Base-by-base conservation (phyloP, 2,888 invertebrate species). In the Charanyca ferruginea region DNA sequence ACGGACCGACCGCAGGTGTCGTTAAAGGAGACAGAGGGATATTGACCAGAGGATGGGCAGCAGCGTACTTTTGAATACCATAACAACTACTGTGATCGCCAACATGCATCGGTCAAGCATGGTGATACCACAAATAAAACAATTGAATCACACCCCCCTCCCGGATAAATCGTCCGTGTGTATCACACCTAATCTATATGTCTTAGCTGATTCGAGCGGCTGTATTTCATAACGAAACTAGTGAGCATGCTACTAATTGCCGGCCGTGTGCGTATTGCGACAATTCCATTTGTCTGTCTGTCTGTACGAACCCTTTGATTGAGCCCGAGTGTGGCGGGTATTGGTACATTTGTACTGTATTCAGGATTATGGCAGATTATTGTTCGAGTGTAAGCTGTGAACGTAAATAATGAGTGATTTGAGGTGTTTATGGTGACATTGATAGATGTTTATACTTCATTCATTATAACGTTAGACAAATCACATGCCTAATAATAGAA, bases 221-320 rank as follows among this genome's bases (percentile, higher is more conserved):
- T 90, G 93, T 94, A 93, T 93, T 93, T 94, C 94, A 94, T 93
- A 94, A 93, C 89, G 92, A 79, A 88, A 88, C 87, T 89, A 86
- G 85, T 86, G 89, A 87, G 87, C 86, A 83, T 87, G 88, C 87
- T 89, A 91, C 93, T 94, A 94, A 94, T 93, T 94, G 93, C 90
- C 79, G 86, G 86, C 86, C 83, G 83, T 79, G 71, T 81, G 83
- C 61, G 71, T 78, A 83, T 83, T 88, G 90, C 87, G 90, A 90
- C 92, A 90, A 89, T 91, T 90, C 89, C 89, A 90, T 91, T 90
- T 89, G 89, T 88, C 88, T 89, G 87, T 22, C 86, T 83, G 86
- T 83, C 75, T 85, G 87, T 78, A 72, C 79, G 77, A 63, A 78
- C 78, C 84, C 81, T 79, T 81, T 81, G 80, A 84, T 79, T 80